Evolutionary conservation across 2,888 invertebrate genomes (phyloP).

Genomic region (Cosmia pyralina): DNA sequence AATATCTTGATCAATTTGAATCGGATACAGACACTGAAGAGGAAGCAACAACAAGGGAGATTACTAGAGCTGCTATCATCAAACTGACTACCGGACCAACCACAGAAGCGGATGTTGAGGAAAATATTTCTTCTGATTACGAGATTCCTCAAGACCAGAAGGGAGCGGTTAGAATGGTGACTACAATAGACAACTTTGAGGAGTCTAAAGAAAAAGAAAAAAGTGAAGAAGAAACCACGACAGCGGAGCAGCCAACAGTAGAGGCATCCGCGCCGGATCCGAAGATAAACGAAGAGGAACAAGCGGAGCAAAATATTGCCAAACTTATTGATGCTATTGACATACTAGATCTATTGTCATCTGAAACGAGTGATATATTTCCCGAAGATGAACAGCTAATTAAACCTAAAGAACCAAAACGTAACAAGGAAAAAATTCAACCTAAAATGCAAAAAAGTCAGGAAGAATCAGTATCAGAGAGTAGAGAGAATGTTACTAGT

Average conservation of each 20-base stretch:
- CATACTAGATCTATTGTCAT: constrained; percentile 63
- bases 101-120: neutral
- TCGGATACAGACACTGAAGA: constrained; percentile 12
- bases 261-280: neutral
- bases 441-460: neutral
- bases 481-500: neutral
- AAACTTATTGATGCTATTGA: constrained; percentile 72
- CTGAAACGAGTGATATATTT: constrained; percentile 2
- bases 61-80: neutral
- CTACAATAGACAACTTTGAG: constrained; percentile 40
- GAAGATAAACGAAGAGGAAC: constrained; percentile 2
- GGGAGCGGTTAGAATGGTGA: constrained; percentile 29
- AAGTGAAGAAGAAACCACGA: constrained; percentile 5
- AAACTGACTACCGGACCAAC: constrained; percentile 4
- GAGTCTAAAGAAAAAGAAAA: neutral
- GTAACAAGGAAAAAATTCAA: neutral
- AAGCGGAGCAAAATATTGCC: constrained; percentile 52
- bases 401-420: no score
- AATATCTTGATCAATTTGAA: constrained; percentile 52
- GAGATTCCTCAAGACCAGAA: neutral
- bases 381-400: neutral
- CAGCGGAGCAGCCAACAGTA: neutral
- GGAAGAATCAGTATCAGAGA: constrained; percentile 1
- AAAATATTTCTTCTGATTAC: neutral
- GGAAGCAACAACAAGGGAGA: neutral